A percentile compares a stretch with the other conserved stretches of the same genome.
These are phyloP conservation scores for Apocrypta bakeri DNA, from an alignment of 1,140 invertebrate genomes.

Conservation along the genomic window DNA sequence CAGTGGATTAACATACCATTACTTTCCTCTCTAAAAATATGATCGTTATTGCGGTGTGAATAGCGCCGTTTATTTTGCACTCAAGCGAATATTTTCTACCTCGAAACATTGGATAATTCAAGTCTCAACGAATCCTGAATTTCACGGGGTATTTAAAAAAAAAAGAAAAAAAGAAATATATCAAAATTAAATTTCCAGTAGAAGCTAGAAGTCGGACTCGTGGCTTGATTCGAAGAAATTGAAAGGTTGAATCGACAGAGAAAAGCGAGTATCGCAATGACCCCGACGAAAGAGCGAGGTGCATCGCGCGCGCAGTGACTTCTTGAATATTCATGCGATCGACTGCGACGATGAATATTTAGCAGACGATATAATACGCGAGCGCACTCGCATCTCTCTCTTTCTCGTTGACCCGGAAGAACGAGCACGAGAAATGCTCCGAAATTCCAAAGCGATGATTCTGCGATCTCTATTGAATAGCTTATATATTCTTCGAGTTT, in stretches of 20 bases:
- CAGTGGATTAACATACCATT: background rate
- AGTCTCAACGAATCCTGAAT: no score
- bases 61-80: background rate
- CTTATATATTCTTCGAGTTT: background rate
- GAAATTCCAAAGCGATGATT: background rate
- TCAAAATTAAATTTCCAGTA: background rate
- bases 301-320: background rate
- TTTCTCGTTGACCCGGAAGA: conserved; percentile 33
- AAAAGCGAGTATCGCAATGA: background rate
- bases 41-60: background rate
- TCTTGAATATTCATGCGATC: conserved; percentile 47
- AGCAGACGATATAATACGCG: conserved; percentile 23
- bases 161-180: background rate
- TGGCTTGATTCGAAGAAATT: background rate
- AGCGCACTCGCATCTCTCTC: background rate
- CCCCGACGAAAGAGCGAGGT: background rate
- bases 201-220: background rate
- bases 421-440: background rate
- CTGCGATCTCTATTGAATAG: background rate
- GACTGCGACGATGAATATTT: conserved; percentile 44
- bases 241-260: background rate
- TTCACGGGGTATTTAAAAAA: no score
- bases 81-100: background rate
- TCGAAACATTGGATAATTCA: background rate
- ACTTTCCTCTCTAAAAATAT: background rate